Evolutionary conservation across 2,113 vertebrate species (phyloP), one percentile per base, ranked within the genome.

Genomic region (Shinisaurus crocodilurus): DNA sequence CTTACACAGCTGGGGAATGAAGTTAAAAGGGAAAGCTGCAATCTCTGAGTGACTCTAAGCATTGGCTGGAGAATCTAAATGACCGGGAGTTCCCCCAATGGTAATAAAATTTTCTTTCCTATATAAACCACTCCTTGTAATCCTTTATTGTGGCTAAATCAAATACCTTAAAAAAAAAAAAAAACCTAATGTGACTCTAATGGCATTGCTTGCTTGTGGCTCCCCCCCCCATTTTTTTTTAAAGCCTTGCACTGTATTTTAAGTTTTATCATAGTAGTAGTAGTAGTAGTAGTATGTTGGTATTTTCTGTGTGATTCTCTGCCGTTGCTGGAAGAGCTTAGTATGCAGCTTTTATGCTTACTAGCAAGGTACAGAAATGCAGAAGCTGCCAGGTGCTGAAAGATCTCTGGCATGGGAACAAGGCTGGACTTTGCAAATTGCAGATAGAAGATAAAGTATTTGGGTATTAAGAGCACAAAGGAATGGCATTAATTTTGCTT

Each of bases 21-120:
- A 97, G 96, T 98, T 97, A 94, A 94, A 96, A 93, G 96, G 90
- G 93, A 93, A 92, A 96, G 83, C 96, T 94, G 95, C 97, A 97
- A 94, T 95, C 95, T 90, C 95, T 40, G 95, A 92, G 93, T 95
- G 94, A 95, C 93, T 95, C 92, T 97, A 95, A 95, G 90, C 94
- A 89, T 94, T 95, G 87, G 91, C 96, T 85, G 54, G 95, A 96
- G 89, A 90, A 93, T 96, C 92, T 95, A 94, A 96, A 94, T 95
- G 95, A 92, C 94, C 96, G 93, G 95, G 94, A 95, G 93, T 93
- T 85, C 92, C 87, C 67, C 94, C 63, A 63, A 93, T 94, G 94
- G 95, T 96, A 97, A 95, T 94, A 85, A 1, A 10, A 91, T 95
- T 91, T 87, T 92, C 88, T 94, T 94, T 96, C 89, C 92, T 95